These are phyloP conservation scores for Enteromius mattozi DNA, from an alignment of 2,797 vertebrate genomes.

Conservation along the genomic window DNA sequence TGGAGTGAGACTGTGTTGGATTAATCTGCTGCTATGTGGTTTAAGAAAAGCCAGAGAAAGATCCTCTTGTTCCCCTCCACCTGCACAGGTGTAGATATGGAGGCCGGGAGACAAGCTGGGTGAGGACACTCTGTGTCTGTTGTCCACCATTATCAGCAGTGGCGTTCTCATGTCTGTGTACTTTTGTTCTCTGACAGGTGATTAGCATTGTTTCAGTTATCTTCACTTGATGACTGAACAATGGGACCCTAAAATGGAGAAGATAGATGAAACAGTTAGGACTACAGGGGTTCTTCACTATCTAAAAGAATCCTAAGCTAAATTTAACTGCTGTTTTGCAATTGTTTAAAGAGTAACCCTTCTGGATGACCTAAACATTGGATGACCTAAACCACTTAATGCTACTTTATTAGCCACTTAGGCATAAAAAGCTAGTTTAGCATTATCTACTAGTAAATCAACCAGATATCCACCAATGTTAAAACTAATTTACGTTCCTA, in stretches of 20 bases:
- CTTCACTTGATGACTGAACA: slow-evolving; percentile 60
- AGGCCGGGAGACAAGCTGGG: slow-evolving; percentile 36
- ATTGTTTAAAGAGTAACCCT: slow-evolving; percentile 49
- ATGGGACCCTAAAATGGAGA: slow-evolving; percentile 53
- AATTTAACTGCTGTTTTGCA: slow-evolving; percentile 28
- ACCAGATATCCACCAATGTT: neutral
- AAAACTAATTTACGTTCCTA: neutral
- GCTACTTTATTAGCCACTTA: neutral
- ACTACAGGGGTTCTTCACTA: slow-evolving; percentile 2
- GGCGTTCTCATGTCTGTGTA: slow-evolving; percentile 48
- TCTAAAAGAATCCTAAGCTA: slow-evolving; percentile 25
- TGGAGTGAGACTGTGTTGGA: no score
- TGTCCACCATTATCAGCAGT: slow-evolving; percentile 56
- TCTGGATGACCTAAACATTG: neutral
- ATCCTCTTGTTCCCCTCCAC: slow-evolving; percentile 38
- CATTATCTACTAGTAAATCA: no score
- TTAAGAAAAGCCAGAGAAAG: slow-evolving; percentile 38
- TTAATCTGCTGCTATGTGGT: slow-evolving; percentile 43
- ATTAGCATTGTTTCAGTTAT: slow-evolving; percentile 65
- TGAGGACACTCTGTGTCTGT: slow-evolving; percentile 52
- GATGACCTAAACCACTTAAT: neutral
- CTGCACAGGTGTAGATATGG: slow-evolving; percentile 49
- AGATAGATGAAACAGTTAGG: slow-evolving; percentile 53
- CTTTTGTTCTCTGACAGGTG: slow-evolving; percentile 51
- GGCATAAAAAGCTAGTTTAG: neutral